Evolutionary conservation across 2,888 invertebrate species (phyloP).

Genomic region (Trachelus stipa): DNA sequence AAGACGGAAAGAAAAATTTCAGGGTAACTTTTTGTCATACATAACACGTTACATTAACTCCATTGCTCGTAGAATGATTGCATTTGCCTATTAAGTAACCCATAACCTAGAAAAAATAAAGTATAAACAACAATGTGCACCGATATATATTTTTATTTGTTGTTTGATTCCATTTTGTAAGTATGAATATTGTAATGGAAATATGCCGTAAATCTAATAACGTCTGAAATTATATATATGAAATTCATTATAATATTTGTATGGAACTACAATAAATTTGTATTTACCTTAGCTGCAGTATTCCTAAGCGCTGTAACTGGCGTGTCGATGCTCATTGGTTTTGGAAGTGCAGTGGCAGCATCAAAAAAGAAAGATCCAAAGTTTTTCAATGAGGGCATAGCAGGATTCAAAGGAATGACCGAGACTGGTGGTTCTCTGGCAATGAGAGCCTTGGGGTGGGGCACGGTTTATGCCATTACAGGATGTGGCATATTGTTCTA

Average conservation of each 20-base stretch:
- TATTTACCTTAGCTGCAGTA: slow-evolving; percentile 70
- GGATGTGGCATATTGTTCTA: slow-evolving; percentile 86
- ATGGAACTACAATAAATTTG: neutral
- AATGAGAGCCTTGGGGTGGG: slow-evolving; percentile 87
- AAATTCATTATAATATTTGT: neutral
- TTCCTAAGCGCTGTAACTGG: slow-evolving; percentile 82
- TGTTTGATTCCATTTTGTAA: neutral
- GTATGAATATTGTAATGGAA: neutral
- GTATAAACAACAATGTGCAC: neutral
- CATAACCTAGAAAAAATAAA: neutral
- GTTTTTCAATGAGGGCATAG: slow-evolving; percentile 80
- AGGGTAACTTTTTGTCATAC: slow-evolving; percentile 41
- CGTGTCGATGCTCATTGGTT: slow-evolving; percentile 83
- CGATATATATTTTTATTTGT: neutral
- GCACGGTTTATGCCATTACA: slow-evolving; percentile 86
- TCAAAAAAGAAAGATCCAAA: slow-evolving; percentile 85
- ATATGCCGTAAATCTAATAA: neutral
- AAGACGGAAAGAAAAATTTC: slow-evolving; percentile 42
- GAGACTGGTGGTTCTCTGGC: slow-evolving; percentile 86
- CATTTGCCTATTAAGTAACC: neutral
- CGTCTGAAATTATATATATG: neutral
- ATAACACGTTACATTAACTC: neutral
- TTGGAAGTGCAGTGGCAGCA: slow-evolving; percentile 81
- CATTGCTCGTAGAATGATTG: neutral
- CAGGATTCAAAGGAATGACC: slow-evolving; percentile 72